phyloP scores from a whole-genome alignment of 37 sponge, comb jelly and placozoan species.

The Petrosia ficiformis region DNA sequence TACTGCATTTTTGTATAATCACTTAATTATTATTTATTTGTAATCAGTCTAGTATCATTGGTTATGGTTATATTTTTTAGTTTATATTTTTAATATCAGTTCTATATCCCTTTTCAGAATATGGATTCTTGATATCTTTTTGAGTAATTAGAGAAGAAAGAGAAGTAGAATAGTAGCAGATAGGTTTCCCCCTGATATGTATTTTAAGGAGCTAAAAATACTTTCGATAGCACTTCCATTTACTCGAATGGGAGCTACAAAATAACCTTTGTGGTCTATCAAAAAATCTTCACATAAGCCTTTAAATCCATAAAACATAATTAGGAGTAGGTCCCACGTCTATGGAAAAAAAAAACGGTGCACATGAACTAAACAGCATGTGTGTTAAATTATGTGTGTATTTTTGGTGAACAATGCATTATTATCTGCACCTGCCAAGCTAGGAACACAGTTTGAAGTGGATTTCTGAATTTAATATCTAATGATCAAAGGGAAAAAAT shows the following conservation, averaged over 20 bases:
- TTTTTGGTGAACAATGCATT: too few relatives aligned
- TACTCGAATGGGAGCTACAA: constrained; percentile 12
- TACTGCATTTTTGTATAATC: too few relatives aligned
- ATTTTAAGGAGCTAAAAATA: constrained; percentile 20
- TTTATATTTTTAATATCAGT: not conserved
- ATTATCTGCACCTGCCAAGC: constrained; percentile 20
- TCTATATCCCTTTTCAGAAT: constrained; percentile 5
- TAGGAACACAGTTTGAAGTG: constrained; percentile 7
- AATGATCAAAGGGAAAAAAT: too few relatives aligned
- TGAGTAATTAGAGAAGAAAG: constrained; percentile 4
- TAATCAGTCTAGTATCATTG: too few relatives aligned
- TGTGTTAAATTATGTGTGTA: too few relatives aligned
- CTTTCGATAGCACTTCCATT: constrained; percentile 9
- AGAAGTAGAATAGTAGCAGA: constrained; percentile 19
- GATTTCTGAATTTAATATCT: constrained; percentile 18
- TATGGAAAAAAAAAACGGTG: not conserved
- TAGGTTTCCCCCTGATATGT: constrained; percentile 29
- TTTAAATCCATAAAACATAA: constrained; percentile 24
- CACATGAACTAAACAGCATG: not conserved
- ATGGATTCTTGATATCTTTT: not conserved
- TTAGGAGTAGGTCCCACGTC: constrained; percentile 27
- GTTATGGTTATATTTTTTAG: too few relatives aligned
- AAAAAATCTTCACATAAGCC: constrained; percentile 21
- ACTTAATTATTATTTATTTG: too few relatives aligned
- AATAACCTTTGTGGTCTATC: not conserved